Evolutionary conservation across 2,888 invertebrate genomes (phyloP).

Genomic region (Cyaniris semiargus): DNA sequence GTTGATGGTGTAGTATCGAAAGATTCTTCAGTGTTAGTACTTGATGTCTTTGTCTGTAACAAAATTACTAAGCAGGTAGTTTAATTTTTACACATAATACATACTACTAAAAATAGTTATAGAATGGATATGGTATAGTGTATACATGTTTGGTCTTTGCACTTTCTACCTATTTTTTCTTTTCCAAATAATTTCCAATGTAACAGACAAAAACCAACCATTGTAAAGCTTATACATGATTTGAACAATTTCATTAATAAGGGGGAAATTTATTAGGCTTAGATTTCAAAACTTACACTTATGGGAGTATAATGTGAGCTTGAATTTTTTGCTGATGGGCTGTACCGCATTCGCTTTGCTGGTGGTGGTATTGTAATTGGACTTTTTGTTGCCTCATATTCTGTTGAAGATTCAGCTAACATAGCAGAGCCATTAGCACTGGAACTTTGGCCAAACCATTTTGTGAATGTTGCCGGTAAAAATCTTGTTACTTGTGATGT

Average conservation of each 20-base stretch:
- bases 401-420: slow-evolving; percentile 61
- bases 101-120: background rate
- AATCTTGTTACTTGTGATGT: slow-evolving; percentile 83
- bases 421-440: slow-evolving; percentile 66
- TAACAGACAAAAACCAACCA: too few species aligned
- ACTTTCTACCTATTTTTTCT: too few species aligned
- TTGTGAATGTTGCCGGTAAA: slow-evolving; percentile 81
- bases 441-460: slow-evolving; percentile 73
- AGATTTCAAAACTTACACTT: slow-evolving; percentile 49
- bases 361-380: slow-evolving; percentile 58
- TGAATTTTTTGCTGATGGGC: slow-evolving; percentile 42
- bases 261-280: background rate
- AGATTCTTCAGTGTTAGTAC: slow-evolving; percentile 48
- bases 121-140: too few species aligned
- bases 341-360: slow-evolving; percentile 63
- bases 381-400: slow-evolving; percentile 58
- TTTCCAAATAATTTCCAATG: too few species aligned
- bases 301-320: slow-evolving; percentile 44
- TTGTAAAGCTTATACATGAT: too few species aligned
- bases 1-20: slow-evolving; percentile 48
- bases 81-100: background rate
- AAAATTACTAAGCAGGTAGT: background rate
- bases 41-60: slow-evolving; percentile 49
- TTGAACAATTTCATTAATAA: too few species aligned
- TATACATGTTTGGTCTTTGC: too few species aligned